Evolutionary conservation across 2,888 invertebrate genomes (phyloP), one percentile per base, ranked within the genome.

Genomic region (Isotomurus palustris): DNA sequence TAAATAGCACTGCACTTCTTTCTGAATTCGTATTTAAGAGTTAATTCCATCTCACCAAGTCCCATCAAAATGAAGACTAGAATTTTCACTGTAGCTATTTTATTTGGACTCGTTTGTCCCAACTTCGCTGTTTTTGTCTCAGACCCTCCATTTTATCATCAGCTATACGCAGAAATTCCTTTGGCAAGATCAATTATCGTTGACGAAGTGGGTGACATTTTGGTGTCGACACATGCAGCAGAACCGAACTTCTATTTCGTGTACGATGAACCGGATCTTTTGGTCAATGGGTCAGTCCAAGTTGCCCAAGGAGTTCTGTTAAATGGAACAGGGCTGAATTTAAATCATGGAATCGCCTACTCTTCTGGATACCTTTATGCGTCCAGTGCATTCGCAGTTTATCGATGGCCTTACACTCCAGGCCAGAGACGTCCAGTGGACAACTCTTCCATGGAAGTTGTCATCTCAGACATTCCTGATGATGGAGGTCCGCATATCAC

Each of bases 361-460:
- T 27, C 40, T 5, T 6, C 36, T 4, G 60, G 59, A 1, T 68
- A 25, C 28, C 36, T 68, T 19, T 68, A 68, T 38, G 66, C 66
- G 4, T 65, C 65, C 28, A 56, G 53, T 28, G 8, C 43, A 5
- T 35, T 54, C 4, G 41, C 40, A 2, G 63, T 68, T 14, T 59
- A 58, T n/a, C 54, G 68, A 2, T 67, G 66, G 66, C 58, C 63
- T 4, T 68, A 68, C 48, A 45, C 21, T 19, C 48, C 66, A 6
- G 68, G 66, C 14, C 52, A 56, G 29, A 19, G 66, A 14, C 25
- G 45, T 21, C 29, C 14, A 1, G 28, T 67, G 12, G 51, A 36
- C 14, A 22, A 35, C n/a, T 44, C 56, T 5, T 44, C 40, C 41
- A n/a, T n/a, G n/a, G 53, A 58, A 41, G 36, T 60, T n/a, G 63